Conservation (phyloP, 2,888 invertebrate species). For the Hydrotaea cyrtoneurina region DNA sequence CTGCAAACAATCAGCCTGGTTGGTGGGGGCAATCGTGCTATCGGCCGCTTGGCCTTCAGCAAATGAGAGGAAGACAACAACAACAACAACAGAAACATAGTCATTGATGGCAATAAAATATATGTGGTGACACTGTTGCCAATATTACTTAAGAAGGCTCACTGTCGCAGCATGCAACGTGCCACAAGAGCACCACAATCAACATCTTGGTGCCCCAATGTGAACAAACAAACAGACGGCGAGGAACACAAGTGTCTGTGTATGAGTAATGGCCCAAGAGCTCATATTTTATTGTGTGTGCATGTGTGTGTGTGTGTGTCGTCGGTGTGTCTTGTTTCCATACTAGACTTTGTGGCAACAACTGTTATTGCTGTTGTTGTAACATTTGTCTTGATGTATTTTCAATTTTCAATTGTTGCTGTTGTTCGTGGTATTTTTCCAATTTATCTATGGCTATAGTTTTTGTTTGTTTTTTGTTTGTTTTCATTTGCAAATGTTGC, state of each 20-base stretch:
- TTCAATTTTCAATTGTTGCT: conserved; percentile 1
- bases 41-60: conserved; percentile 56
- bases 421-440: neutral
- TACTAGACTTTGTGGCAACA: conserved; percentile 65
- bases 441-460: neutral
- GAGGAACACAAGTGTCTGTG: neutral
- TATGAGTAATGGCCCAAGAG: conserved; percentile 53
- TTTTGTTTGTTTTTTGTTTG: no score
- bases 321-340: neutral
- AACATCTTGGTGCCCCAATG: neutral
- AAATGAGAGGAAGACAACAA: neutral
- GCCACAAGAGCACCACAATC: neutral
- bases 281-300: conserved; percentile 46
- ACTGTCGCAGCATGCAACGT: neutral
- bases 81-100: neutral
- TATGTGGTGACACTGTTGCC: conserved; percentile 52
- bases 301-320: neutral
- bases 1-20: neutral
- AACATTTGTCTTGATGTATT: conserved; percentile 36
- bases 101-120: conserved; percentile 62
- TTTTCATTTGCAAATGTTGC: conserved; percentile 52
- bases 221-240: no score
- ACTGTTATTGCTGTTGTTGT: conserved; percentile 54
- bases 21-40: conserved; percentile 6
- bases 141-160: conserved; percentile 38